These are phyloP conservation scores for Borostomias antarcticus DNA, from an alignment of 2,797 vertebrate species.

Conservation along the genomic window DNA sequence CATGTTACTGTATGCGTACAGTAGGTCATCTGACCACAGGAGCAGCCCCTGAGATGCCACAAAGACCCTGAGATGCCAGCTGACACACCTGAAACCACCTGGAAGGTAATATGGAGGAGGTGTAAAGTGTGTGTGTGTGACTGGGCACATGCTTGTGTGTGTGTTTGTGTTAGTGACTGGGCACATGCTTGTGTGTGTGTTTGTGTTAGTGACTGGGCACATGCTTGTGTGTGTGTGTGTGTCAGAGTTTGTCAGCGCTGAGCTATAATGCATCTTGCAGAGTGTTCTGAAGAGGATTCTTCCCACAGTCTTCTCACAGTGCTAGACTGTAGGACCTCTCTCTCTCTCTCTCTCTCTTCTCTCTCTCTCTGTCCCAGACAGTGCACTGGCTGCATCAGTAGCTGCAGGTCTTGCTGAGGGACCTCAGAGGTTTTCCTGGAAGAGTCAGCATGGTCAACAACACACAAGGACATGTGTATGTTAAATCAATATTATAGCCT, in stretches of 20 bases:
- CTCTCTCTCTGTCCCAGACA: conserved; percentile 20
- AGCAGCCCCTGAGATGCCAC: too few species aligned
- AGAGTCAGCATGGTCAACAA: neutral
- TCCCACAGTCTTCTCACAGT: neutral
- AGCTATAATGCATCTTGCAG: conserved; percentile 21
- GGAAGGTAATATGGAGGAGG: too few species aligned
- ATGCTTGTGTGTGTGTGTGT: too few species aligned
- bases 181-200: too few species aligned
- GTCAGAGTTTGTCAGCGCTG: neutral
- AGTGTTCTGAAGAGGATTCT: conserved; percentile 2
- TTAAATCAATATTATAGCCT: neutral
- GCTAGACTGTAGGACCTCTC: neutral
- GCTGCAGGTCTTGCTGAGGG: conserved; percentile 7
- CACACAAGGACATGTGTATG: conserved; percentile 10
- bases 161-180: too few species aligned
- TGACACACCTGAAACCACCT: too few species aligned
- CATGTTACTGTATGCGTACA: too few species aligned
- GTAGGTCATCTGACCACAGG: too few species aligned
- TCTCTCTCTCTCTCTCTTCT: conserved; percentile 3
- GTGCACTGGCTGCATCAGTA: neutral
- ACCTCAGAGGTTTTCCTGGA: conserved; percentile 64
- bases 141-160: too few species aligned
- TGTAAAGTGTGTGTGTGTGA: neutral
- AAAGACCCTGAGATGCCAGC: too few species aligned
- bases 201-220: too few species aligned